A percentile compares a stretch with the other conserved stretches of the same genome.
These are phyloP conservation scores for Cataglyphis hispanica DNA, from an alignment of 1,140 invertebrate genomes.

Conservation along the genomic window DNA sequence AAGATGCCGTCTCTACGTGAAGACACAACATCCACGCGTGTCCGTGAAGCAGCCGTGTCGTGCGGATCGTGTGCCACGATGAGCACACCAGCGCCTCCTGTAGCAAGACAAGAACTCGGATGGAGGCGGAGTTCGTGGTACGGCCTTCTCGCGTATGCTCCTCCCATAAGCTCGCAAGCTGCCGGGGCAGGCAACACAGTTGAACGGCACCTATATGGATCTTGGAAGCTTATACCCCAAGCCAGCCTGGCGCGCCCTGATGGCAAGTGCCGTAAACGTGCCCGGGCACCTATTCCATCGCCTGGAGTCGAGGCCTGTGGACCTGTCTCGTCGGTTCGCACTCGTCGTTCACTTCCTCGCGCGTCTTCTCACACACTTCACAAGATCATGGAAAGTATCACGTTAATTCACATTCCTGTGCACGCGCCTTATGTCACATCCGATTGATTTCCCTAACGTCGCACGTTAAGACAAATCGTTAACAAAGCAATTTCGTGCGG, in stretches of 20 bases:
- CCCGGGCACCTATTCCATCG: conserved; percentile 73
- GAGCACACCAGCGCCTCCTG: conserved; percentile 70
- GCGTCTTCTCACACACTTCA: background rate
- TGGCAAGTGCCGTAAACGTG: conserved; percentile 68
- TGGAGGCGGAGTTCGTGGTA: conserved; percentile 84
- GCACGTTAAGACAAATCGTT: background rate
- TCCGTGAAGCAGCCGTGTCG: conserved; percentile 54
- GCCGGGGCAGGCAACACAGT: conserved; percentile 68
- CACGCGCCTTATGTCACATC: background rate
- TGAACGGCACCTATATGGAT: conserved; percentile 80
- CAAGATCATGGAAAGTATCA: conserved; percentile 37
- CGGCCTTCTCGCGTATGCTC: conserved; percentile 80
- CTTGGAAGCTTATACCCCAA: conserved; percentile 74
- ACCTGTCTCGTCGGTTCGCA: conserved; percentile 63
- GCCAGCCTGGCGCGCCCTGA: conserved; percentile 79
- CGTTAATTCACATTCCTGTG: background rate
- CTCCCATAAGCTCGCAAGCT: conserved; percentile 83
- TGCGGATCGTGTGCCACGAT: conserved; percentile 24
- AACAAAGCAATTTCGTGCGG: background rate
- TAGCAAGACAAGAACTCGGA: conserved; percentile 67
- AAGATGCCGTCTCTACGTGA: conserved; percentile 35
- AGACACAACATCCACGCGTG: conserved; percentile 48
- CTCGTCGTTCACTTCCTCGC: conserved; percentile 26
- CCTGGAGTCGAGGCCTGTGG: conserved; percentile 72
- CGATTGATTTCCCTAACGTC: conserved; percentile 7